Evolutionary conservation across 2,797 vertebrate genomes (phyloP).

Genomic region (Salmo trutta): DNA sequence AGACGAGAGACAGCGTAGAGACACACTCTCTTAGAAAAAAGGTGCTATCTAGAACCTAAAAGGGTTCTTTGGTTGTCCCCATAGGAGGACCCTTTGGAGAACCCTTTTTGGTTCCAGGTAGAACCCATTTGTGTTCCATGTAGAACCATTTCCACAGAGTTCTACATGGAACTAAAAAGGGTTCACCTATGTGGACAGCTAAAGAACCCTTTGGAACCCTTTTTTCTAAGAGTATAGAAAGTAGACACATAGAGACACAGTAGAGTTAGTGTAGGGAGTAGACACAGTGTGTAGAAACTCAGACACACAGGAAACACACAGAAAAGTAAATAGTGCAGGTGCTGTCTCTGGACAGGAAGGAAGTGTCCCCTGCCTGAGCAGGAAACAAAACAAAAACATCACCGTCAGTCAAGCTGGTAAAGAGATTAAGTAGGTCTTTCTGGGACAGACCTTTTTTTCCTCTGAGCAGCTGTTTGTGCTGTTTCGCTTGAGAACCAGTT

Average conservation of each 20-base stretch:
- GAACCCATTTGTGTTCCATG: too few species aligned
- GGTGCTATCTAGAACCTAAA: too few species aligned
- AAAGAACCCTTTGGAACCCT: too few species aligned
- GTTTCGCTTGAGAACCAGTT: neutral
- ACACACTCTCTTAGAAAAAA: neutral
- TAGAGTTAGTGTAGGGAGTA: slow-evolving; percentile 18
- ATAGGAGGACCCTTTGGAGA: too few species aligned
- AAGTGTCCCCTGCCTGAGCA: slow-evolving; percentile 44
- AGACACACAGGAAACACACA: slow-evolving; percentile 8
- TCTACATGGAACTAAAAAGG: too few species aligned
- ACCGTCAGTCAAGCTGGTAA: neutral
- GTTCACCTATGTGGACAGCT: too few species aligned
- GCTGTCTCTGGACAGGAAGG: slow-evolving; percentile 63
- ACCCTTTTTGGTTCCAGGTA: too few species aligned
- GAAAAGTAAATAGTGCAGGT: slow-evolving; percentile 54
- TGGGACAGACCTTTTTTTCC: neutral
- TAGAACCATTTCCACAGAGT: too few species aligned
- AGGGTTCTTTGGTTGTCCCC: too few species aligned
- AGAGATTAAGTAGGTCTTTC: neutral
- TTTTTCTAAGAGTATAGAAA: too few species aligned
- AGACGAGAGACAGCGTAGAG: neutral
- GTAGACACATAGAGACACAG: neutral
- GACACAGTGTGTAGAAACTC: slow-evolving; percentile 10
- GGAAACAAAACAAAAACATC: slow-evolving; percentile 60
- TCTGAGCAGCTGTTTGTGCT: neutral